phyloP scores from a whole-genome alignment of 2,797 vertebrate genomes.

The Gephyroberyx darwinii region DNA sequence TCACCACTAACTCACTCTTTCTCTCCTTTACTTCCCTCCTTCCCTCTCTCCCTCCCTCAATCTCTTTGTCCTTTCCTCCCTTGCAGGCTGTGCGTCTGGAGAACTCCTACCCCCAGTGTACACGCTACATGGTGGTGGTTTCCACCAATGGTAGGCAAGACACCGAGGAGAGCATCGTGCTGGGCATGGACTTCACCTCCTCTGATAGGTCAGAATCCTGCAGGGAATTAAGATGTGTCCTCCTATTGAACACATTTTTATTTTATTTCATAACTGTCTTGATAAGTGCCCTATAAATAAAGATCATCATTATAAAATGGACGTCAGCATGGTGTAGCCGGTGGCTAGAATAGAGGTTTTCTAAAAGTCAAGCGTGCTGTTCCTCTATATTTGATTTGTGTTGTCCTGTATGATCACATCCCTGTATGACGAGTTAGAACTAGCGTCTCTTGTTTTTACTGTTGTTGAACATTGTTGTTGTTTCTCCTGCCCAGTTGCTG shows the following conservation, averaged over 20 bases:
- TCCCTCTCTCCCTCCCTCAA: too few species aligned
- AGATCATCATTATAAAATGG: too few species aligned
- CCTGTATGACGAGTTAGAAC: not conserved
- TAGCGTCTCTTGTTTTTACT: conserved; percentile 28
- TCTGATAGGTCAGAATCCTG: conserved; percentile 86
- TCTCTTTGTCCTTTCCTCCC: not conserved
- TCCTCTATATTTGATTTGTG: not conserved
- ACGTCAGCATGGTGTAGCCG: too few species aligned
- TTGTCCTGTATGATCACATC: not conserved
- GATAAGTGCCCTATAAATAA: too few species aligned
- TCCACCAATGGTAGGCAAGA: conserved; percentile 96
- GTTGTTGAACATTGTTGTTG: conserved; percentile 51
- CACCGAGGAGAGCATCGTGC: conserved; percentile 95
- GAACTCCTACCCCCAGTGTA: conserved; percentile 91
- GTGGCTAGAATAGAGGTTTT: too few species aligned
- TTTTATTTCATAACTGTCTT: too few species aligned
- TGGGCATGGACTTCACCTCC: conserved; percentile 95
- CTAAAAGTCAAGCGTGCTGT: too few species aligned
- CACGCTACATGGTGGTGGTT: conserved; percentile 98
- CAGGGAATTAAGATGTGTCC: too few species aligned
- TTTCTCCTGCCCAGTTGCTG: conserved; percentile 85
- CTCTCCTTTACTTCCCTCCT: not conserved
- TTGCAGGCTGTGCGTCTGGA: conserved; percentile 94
- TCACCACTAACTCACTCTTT: too few species aligned
- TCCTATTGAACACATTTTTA: too few species aligned